Base-by-base conservation (phyloP, 2,888 invertebrate species). In the Himalopsyche tibetana region DNA sequence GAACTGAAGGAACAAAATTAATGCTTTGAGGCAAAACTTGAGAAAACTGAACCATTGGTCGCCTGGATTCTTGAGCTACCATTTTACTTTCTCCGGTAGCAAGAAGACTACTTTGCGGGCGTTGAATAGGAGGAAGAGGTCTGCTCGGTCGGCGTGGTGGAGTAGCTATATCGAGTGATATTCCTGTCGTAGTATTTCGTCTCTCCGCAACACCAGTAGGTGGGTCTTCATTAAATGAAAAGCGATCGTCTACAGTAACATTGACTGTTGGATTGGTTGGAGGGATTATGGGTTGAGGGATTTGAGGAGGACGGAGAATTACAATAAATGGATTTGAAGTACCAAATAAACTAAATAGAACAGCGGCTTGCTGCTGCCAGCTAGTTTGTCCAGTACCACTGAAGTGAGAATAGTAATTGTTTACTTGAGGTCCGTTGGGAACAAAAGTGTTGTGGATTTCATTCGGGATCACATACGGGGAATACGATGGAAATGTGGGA, bases 211-310 rank as follows among this genome's bases (percentile, higher is more conserved):
- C 36, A 28, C 15, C 63, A 11, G 63, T 63, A 8, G 19, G 19
- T 36, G 2, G 0, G 12, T 74, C 74, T 38, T 74, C 38, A 15
- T 38, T 38, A 38, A 74, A 74, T 74, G 11, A 28, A 19, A 74
- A 74, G 15, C 74, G 74, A 74, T 74, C 74, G 4, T 74, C 74
- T 74, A 74, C 74, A 15, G 74, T 74, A 38, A 12, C 6, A 28
- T 28, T 11, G 11, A 28, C n/a, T 12, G 28, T 5, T 9, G 74
- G 74, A 2, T 36, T 15, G 5, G 9, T 12, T 1, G 74, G 11
- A 2, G 95, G 94, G 6, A 96, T 92, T 83, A 97, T 95, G 0
- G 97, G 97, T 94, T 96, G 95, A 0, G 96, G 95, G 89, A 97
- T 97, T 12, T 94, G 93, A 0, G 95, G 92, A 38, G 86, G 89